Percentiles rank a stretch among this genome's conserved stretches.
Conservation (phyloP, 2,113 vertebrate species). For the Eclectus roratus region DNA sequence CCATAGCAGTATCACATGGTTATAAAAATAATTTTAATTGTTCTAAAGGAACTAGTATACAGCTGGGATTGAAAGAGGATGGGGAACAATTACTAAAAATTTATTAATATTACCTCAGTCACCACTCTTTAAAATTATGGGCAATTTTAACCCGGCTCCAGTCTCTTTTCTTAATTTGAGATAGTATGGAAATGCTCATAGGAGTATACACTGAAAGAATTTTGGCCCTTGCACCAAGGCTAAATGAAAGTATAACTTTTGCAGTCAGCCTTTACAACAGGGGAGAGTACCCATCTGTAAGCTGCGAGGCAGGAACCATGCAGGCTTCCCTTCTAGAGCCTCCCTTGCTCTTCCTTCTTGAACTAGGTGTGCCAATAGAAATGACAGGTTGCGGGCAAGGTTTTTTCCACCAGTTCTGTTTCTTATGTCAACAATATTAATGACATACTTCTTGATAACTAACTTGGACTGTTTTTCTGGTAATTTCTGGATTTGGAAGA, state of each 20-base stretch:
- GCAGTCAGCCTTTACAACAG: not conserved
- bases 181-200: not conserved
- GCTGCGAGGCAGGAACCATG: not conserved
- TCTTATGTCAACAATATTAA: not conserved
- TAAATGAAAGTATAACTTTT: not conserved
- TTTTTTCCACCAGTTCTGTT: not conserved
- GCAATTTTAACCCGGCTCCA: not conserved
- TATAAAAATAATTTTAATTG: not conserved
- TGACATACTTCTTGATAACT: not conserved
- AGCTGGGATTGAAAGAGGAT: fast-evolving
- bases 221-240: not conserved
- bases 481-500: not conserved
- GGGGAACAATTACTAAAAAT: not conserved
- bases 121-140: not conserved
- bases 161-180: not conserved
- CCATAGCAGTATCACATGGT: fast-evolving
- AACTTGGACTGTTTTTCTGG: not conserved
- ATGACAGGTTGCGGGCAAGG: not conserved
- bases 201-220: not conserved
- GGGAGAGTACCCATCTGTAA: not conserved
- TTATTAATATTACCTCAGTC: not conserved
- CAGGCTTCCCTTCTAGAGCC: not conserved
- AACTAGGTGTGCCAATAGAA: not conserved
- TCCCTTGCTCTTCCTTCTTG: not conserved
- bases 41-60: not conserved